Base-by-base conservation (phyloP, 2,113 vertebrate species). In the Eira barbara region DNA sequence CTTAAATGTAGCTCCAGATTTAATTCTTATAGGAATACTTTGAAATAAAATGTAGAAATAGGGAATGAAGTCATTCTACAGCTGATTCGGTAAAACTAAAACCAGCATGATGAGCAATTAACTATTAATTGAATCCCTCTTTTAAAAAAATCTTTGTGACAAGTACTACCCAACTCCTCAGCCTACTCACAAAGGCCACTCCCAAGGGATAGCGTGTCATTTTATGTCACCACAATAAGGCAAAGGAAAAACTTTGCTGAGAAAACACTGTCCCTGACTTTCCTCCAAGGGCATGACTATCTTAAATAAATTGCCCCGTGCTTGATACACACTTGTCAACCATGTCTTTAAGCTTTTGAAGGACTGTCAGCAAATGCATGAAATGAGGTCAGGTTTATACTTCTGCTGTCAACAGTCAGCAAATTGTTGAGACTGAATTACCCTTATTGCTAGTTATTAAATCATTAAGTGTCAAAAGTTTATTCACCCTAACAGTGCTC, bases 341-440 rank as follows among this genome's bases (percentile, higher is more conserved):
- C 21, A 71, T 3, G 2, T 84, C 52, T 73, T 80, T 55, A 74
- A 63, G 42, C 42, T 95, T 93, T 42, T 69, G 31, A 92, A 81
- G 57, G 55, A 90, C 55, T 69, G 45, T 87, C 63, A 78, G 59
- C 39, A 89, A 95, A 49, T 42, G 29, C 1, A 57, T 69, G 52
- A 49, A 11, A 4, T 49, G 47, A 92, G 67, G n/a, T 61, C 83
- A 91, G 39, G 21, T 67, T 90, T 87, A 81, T 36, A 84, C 11
- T 87, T 97, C 31, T 15, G n/a, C 17, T 94, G 39, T 97, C 83
- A 80, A 83, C 65, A 94, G 71, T 52, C 55, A 96, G 73, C 86
- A 74, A 61, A 55, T 88, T 91, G 31, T 76, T 49, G 55, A 80
- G 23, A 67, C 39, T 42, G 27, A 81, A 59, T 93, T 69, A 34